Percentiles rank a stretch among this genome's conserved stretches.
These are phyloP conservation scores for Helicoverpa armigera DNA, from an alignment of 1,140 invertebrate genomes.

Conservation along the genomic window DNA sequence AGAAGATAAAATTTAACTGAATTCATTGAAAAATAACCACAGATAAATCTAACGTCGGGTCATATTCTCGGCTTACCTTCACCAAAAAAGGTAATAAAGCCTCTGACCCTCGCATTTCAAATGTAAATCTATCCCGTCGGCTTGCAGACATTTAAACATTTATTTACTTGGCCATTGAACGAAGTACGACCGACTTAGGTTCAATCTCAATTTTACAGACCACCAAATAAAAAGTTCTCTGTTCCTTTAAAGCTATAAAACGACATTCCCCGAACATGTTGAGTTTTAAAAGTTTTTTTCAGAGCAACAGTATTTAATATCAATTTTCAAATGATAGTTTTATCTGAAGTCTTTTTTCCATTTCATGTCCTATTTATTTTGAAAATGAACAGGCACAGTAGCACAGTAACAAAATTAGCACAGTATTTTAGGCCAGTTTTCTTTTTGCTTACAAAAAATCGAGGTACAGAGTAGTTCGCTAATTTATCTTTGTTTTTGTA, in stretches of 20 bases:
- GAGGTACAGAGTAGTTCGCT: no score
- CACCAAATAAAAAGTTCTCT: constrained; percentile 45
- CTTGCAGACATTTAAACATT: constrained; percentile 61
- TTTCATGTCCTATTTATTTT: no score
- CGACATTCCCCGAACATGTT: constrained; percentile 22
- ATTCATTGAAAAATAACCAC: constrained; percentile 54
- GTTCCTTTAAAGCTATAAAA: constrained; percentile 47
- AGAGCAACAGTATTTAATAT: no score
- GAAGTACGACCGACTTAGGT: constrained; percentile 51
- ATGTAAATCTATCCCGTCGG: constrained; percentile 62
- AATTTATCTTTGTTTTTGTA: no score
- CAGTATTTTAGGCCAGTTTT: no score
- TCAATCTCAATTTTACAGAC: constrained; percentile 54
- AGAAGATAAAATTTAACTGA: constrained; percentile 36
- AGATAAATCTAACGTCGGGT: constrained; percentile 52
- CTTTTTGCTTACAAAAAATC: no score
- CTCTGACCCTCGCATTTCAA: constrained; percentile 61
- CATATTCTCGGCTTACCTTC: constrained; percentile 52
- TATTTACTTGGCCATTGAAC: constrained; percentile 56
- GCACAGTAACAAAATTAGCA: no score
- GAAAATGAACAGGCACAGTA: no score
- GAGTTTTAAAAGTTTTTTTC: not conserved
- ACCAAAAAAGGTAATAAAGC: constrained; percentile 62
- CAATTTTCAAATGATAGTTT: not conserved
- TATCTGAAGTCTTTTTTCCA: no score